Conservation (phyloP, 1,140 invertebrate genomes). For the Panulirus ornatus region DNA sequence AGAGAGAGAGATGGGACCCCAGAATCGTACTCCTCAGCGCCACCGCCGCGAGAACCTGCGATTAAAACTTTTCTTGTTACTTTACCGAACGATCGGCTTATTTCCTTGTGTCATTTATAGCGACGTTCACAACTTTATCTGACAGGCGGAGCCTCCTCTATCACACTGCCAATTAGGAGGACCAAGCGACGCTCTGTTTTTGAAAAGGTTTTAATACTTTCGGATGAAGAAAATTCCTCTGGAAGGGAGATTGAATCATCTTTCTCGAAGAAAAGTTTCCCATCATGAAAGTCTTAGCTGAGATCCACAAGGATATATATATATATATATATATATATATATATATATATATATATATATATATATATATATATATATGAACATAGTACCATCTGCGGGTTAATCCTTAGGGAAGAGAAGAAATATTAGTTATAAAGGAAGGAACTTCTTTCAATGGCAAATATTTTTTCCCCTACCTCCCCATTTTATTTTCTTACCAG, state of each 20-base stretch:
- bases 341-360: neutral
- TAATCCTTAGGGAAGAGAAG: no score
- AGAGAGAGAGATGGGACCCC: neutral
- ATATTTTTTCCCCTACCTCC: no score
- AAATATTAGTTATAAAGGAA: no score
- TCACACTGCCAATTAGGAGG: constrained; percentile 39
- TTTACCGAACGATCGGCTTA: constrained; percentile 41
- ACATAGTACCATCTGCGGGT: no score
- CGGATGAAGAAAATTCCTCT: neutral
- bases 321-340: neutral
- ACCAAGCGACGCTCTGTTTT: neutral
- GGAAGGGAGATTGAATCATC: neutral
- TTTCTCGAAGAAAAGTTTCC: no score
- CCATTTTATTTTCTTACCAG: no score
- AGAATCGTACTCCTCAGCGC: neutral
- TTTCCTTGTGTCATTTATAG: constrained; percentile 51
- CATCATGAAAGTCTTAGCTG: no score
- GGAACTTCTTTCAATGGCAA: no score
- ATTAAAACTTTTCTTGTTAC: constrained; percentile 56
- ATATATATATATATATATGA: neutral
- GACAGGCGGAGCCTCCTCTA: constrained; percentile 23
- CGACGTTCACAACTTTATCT: constrained; percentile 33
- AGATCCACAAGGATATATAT: neutral
- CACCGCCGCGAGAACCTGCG: neutral
- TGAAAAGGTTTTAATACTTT: constrained; percentile 30